Conservation (phyloP, 2,113 vertebrate genomes). For the Charina bottae region DNA sequence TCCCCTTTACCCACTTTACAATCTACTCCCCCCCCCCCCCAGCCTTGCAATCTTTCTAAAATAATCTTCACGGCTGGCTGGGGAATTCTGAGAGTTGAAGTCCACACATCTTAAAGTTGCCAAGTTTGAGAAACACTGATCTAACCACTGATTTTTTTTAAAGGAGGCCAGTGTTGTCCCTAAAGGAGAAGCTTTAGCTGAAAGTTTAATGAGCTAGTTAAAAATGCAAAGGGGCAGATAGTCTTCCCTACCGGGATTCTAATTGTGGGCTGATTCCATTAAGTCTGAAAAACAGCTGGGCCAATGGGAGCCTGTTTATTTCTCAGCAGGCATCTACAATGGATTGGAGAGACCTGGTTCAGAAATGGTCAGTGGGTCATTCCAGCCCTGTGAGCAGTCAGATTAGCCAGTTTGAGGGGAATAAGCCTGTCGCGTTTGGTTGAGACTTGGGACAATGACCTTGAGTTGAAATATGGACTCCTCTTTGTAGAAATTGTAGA, state of each 20-base stretch:
- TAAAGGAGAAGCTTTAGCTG: background rate
- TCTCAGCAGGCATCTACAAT: slow-evolving; percentile 24
- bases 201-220: slow-evolving; percentile 53
- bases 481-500: background rate
- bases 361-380: background rate
- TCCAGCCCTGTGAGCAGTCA: background rate
- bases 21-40: background rate
- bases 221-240: slow-evolving; percentile 67
- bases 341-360: background rate
- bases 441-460: background rate
- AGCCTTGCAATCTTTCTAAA: background rate
- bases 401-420: background rate
- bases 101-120: background rate
- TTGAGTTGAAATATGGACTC: background rate
- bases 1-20: no score
- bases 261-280: background rate
- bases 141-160: background rate
- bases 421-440: background rate
- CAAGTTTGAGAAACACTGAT: background rate
- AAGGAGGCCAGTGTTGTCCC: background rate
- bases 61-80: background rate
- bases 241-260: background rate
- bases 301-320: background rate
- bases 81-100: background rate
- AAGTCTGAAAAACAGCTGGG: slow-evolving; percentile 24